Base-by-base conservation (phyloP, 2,888 invertebrate genomes). In the Furcula furcula region DNA sequence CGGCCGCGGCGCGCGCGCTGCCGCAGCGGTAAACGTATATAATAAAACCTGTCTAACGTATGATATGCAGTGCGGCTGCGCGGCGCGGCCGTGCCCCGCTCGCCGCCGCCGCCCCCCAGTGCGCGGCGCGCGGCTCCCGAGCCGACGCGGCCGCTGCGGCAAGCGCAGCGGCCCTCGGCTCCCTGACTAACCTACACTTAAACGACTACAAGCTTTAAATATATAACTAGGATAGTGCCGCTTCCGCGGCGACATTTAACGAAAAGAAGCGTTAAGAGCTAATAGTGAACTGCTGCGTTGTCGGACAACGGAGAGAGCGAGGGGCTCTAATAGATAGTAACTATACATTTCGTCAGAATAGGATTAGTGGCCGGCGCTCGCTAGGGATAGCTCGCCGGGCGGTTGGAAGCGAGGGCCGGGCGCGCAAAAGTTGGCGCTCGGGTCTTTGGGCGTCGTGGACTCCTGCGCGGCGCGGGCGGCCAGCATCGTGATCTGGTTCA, bases 401-500 rank as follows among this genome's bases (percentile, higher is more conserved):
- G 90, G 83, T 63, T 91, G 81, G 71, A 91, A 92, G 63, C 91
- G 90, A 28, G 91, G 85, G 35, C 90, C 90, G 25, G 91, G 91
- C 53, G 79, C 90, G 71, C 91, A 91, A 75, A 91, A 91, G 82
- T 84, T 89, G 51, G 90, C 90, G 77, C 89, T 90, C 34, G 92
- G 87, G 63, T 93, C 92, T 54, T 87, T 85, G 23, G 86, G 72
- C 25, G 78, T 40, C 23, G 76, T 79, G 50, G 91, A 74, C 46
- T 93, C 93, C 60, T 93, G 93, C 28, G 93, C 93, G n/a, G 94
- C 94, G 55, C 93, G 90, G 11, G 94, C 94, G 36, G 94, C 94
- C 67, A 94, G 80, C 54, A 94, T 84, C 44, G 94, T 94, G 65
- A 94, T 94, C 85, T 94, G 94, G 77, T 94, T 94, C 43, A 94